Base-by-base conservation (phyloP, 2,797 vertebrate species). In the Leptatherina wallacei region DNA sequence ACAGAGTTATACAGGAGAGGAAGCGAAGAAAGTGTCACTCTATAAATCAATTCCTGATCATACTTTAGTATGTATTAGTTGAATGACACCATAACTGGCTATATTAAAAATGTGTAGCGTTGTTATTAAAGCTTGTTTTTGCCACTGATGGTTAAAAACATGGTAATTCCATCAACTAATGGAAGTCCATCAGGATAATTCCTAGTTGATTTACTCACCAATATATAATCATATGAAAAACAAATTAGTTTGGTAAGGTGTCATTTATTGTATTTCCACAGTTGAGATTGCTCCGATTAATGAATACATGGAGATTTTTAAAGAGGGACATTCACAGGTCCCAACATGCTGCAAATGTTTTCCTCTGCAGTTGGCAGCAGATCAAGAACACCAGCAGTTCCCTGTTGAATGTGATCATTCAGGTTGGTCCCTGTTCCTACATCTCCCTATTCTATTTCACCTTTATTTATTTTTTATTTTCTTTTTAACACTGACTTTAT, bases 31-130 rank as follows among this genome's bases (percentile, higher is more conserved):
- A 61, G 35, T 30, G 59, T 11, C n/a, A 55, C 54, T 35, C 33
- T 22, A 70, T 32, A 9, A 40, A 69, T 32, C 27, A 14, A 40
- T n/a, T n/a, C n/a, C n/a, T n/a, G n/a, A n/a, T n/a, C n/a, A n/a
- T n/a, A n/a, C n/a, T 56, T 56, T 27, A 29, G 14, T 51, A 30
- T n/a, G 12, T 35, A 14, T 24, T 22, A 51, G 12, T 44, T 20
- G 1, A 20, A 18, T 42, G 16, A 6, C 18, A 20, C 14, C 16
- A 0, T 44, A 18, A 20, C 42, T 44, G 16, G 42, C n/a, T n/a
- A n/a, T n/a, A n/a, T n/a, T n/a, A n/a, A n/a, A n/a, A n/a, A n/a
- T n/a, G n/a, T n/a, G n/a, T n/a, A n/a, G n/a, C n/a, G n/a, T n/a
- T n/a, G n/a, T n/a, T n/a, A n/a, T n/a, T n/a, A n/a, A n/a, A n/a